These are phyloP conservation scores for Theodoxus fluviatilis DNA, from an alignment of 2,888 invertebrate species.

Conservation along the genomic window DNA sequence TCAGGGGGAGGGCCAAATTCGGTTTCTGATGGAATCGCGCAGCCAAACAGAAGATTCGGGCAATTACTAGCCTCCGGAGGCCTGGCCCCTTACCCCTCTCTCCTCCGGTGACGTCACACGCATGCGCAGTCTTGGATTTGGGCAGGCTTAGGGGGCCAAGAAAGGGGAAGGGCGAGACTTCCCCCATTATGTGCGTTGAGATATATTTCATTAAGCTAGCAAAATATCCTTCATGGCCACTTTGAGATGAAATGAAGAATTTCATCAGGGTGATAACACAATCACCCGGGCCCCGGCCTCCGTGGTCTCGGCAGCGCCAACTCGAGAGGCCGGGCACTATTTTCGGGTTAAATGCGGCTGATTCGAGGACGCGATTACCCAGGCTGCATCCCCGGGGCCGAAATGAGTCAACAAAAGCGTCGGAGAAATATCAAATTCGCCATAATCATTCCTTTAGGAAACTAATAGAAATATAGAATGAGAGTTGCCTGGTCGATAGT, in stretches of 20 bases:
- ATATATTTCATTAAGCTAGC: constrained; percentile 36
- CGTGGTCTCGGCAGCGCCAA: constrained; percentile 17
- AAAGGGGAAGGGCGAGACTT: no score
- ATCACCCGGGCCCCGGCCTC: constrained; percentile 24
- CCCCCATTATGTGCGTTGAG: no score
- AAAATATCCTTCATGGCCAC: constrained; percentile 35
- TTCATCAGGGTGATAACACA: constrained; percentile 33
- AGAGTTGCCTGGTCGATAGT: no score
- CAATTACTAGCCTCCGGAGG: no score
- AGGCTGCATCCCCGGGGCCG: constrained; percentile 27
- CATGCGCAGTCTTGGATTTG: no score
- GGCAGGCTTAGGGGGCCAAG: no score
- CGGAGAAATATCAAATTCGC: constrained; percentile 27
- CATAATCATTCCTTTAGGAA: constrained; percentile 30
- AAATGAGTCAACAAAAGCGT: constrained; percentile 32
- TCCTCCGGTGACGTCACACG: no score
- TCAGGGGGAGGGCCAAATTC: no score
- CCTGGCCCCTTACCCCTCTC: no score
- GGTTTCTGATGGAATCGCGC: no score
- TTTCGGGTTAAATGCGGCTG: constrained; percentile 34
- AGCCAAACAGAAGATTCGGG: no score
- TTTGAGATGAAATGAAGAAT: constrained; percentile 35
- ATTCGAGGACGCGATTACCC: constrained; percentile 28
- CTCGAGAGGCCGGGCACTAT: constrained; percentile 28
- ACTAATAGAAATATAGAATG: no score